Evolutionary conservation across 2,888 invertebrate genomes (phyloP).

Genomic region (Callyntrura sp.): DNA sequence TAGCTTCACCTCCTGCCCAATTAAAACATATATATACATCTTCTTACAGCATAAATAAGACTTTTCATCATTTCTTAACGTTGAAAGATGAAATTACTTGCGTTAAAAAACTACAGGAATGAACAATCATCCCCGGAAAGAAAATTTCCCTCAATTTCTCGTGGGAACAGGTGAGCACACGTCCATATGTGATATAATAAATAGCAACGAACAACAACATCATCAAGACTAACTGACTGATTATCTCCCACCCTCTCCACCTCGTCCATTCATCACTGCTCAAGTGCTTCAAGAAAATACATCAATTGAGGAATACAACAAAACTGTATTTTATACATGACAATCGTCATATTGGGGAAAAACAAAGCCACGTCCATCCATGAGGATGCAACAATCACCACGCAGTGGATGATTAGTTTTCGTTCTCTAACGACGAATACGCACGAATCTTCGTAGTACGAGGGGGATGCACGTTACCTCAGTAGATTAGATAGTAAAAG

Average conservation of each 20-base stretch:
- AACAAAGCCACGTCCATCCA: neutral
- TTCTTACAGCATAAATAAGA: neutral
- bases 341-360: slow-evolving; percentile 35
- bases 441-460: slow-evolving; percentile 20
- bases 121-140: slow-evolving; percentile 59
- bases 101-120: slow-evolving; percentile 8
- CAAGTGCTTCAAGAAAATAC: slow-evolving; percentile 57
- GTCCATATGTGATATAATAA: slow-evolving; percentile 64
- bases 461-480: neutral
- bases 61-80: neutral
- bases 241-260: slow-evolving; percentile 75
- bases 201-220: slow-evolving; percentile 63
- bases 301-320: slow-evolving; percentile 45
- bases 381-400: neutral
- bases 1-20: neutral
- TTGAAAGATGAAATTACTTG: slow-evolving; percentile 12
- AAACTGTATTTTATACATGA: slow-evolving; percentile 13
- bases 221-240: slow-evolving; percentile 67
- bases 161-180: slow-evolving; percentile 75
- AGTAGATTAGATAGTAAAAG: slow-evolving; percentile 46
- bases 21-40: no score
- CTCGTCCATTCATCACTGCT: slow-evolving; percentile 75
- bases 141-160: slow-evolving; percentile 58
- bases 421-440: slow-evolving; percentile 41
- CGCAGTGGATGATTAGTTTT: neutral